Conservation (phyloP, 2,888 invertebrate species). For the Eilema griseolum region DNA sequence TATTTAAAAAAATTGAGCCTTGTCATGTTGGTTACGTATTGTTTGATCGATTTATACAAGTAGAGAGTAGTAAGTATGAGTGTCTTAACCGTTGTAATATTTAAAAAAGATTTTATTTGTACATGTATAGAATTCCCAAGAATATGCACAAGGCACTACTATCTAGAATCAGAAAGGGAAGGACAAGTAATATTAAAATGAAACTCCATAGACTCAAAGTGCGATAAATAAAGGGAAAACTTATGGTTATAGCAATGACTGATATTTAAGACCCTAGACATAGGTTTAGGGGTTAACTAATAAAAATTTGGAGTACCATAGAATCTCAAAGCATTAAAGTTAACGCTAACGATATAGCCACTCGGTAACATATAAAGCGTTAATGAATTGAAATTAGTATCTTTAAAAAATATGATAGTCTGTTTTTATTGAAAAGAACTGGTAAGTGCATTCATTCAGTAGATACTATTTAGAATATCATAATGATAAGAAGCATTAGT, state of each 20-base stretch:
- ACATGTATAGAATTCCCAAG: not conserved
- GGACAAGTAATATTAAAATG: not conserved
- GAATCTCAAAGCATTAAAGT: not conserved
- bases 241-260: not conserved
- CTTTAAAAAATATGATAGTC: not conserved
- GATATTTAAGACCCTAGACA: not conserved
- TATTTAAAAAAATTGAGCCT: conserved; percentile 20
- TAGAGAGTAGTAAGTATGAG: not conserved
- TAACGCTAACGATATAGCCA: not conserved
- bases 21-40: conserved; percentile 22
- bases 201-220: not conserved
- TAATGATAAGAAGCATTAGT: conserved; percentile 1
- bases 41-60: conserved; percentile 12
- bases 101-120: not conserved
- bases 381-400: not conserved
- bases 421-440: not conserved
- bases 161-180: too few species aligned
- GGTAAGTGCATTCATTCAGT: not conserved
- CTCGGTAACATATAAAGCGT: not conserved
- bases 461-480: not conserved
- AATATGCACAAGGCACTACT: not conserved
- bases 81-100: not conserved
- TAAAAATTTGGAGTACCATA: not conserved
- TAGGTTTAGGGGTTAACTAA: not conserved
- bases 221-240: not conserved